Evolutionary conservation across 1,140 invertebrate species (phyloP), one percentile per base, ranked within the genome.

Genomic region (Helicoverpa armigera): DNA sequence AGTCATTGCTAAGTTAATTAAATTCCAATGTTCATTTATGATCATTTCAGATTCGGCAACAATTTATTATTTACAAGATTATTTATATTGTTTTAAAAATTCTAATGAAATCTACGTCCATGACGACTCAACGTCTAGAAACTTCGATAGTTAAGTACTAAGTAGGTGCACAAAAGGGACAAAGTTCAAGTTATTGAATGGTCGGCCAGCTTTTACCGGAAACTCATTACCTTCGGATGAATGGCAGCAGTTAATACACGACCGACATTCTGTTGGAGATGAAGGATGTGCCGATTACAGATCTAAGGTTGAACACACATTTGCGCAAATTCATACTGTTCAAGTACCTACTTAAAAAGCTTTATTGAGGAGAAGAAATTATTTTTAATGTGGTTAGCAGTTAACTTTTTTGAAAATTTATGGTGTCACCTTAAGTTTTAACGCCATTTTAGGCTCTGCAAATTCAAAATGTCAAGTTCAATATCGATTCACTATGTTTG

Each of bases 141-240:
- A 69, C 50, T 50, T 69, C 16, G 48, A 50, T 58, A 16, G 16
- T 9, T 11, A 58, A 43, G 35, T 43, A 43, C 35, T 9, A 43
- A 43, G 35, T 43, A 43, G 35, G 35, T 43, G 35, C 16, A 12
- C 35, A 31, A 16, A 50, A 31, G 50, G 69, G 50, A 54, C 69
- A 72, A n/a, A 31, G 69, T 23, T 51, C 69, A 72, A 54, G 50
- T 53, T 31, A 72, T 72, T 69, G 18, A 72, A 72, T 72, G 16
- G 12, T 54, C 1, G n/a, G 12, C 13, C 65, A 72, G 23, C 69
- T 72, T 72, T 72, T 72, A 31, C 69, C 69, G 69, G 69, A 72
- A 72, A 72, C 69, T 72, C 48, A 72, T 72, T 72, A 72, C 23
- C 18, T 5, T 31, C n/a, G 11, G 50, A 53, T 53, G 23, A 72